Conservation (phyloP, 2,113 vertebrate genomes). For the Ciconia maguari region DNA sequence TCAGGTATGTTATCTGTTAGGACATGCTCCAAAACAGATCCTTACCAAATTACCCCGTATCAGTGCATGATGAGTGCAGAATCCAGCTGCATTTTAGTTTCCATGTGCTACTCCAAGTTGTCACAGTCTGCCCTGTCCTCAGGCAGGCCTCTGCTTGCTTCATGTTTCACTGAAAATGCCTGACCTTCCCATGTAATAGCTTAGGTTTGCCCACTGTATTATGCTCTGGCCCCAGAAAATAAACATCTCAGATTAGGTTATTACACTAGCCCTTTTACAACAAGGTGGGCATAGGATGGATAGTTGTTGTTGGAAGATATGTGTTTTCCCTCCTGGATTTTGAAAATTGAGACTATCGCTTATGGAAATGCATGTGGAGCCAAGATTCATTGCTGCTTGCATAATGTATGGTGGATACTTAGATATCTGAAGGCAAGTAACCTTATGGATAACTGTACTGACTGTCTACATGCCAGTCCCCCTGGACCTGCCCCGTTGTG, state of each 20-base stretch:
- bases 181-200: neutral
- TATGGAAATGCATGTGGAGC: neutral
- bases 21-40: neutral
- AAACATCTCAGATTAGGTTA: neutral
- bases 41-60: neutral
- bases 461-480: neutral
- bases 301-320: neutral
- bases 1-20: constrained; percentile 9
- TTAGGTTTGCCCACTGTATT: neutral
- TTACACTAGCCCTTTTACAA: neutral
- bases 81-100: neutral
- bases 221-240: neutral
- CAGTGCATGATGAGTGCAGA: neutral
- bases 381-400: neutral
- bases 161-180: neutral
- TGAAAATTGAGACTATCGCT: neutral
- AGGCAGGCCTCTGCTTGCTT: neutral
- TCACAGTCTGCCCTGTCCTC: neutral
- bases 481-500: neutral
- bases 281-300: neutral
- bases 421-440: constrained; percentile 9
- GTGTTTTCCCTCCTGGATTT: neutral
- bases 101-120: neutral
- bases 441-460: neutral
- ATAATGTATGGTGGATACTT: neutral